Conservation (phyloP, 2,797 vertebrate species). For the Lindbergichthys nudifrons region DNA sequence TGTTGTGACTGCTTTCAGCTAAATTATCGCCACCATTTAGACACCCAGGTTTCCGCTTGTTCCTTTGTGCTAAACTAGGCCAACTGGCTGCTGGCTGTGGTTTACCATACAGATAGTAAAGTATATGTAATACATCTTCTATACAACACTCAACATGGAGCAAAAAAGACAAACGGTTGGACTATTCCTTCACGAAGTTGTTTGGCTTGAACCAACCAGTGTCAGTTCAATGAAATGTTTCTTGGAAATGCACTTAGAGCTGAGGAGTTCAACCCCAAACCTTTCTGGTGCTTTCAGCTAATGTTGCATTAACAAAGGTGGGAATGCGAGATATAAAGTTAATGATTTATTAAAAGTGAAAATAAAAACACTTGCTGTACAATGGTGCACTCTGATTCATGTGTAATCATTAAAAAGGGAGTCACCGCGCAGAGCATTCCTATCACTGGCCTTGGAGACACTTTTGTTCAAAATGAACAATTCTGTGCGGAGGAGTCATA, state of each 20-base stretch:
- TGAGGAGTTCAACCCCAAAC: constrained; percentile 21
- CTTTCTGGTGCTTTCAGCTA: not conserved
- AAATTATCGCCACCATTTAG: no score
- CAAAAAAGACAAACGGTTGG: not conserved
- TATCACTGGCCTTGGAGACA: constrained; percentile 48
- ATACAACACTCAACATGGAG: not conserved
- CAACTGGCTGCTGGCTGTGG: not conserved
- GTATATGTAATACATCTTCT: not conserved
- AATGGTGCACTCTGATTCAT: constrained; percentile 11
- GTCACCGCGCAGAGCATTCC: constrained; percentile 58
- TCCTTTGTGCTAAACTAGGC: not conserved
- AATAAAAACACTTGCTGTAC: constrained; percentile 29
- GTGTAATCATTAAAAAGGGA: constrained; percentile 75
- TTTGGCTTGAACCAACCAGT: not conserved
- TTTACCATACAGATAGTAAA: not conserved
- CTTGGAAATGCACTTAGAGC: constrained; percentile 28
- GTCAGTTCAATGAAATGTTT: not conserved
- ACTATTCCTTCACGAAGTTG: not conserved
- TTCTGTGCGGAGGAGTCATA: constrained; percentile 58
- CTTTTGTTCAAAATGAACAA: constrained; percentile 60
- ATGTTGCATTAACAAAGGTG: not conserved
- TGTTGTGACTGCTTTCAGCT: no score
- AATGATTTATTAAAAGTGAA: constrained; percentile 36
- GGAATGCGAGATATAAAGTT: constrained; percentile 21
- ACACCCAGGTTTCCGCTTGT: not conserved